Evolutionary conservation across 2,888 invertebrate species (phyloP).

Genomic region (Keiferia lycopersicella): DNA sequence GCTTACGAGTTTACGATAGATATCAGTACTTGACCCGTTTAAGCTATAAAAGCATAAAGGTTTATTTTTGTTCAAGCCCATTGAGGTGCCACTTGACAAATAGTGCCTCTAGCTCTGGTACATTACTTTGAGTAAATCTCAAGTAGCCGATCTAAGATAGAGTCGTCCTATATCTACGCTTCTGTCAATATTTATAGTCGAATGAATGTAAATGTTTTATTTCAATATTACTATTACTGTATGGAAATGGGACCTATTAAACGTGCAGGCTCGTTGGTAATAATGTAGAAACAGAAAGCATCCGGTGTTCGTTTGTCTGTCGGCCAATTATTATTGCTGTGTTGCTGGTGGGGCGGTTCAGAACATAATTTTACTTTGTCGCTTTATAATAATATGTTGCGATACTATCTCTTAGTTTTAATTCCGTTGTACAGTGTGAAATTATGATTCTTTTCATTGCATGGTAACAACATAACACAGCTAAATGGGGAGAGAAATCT

Average conservation of each 20-base stretch:
- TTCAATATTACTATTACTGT: slow-evolving; percentile 15
- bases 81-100: slow-evolving; percentile 43
- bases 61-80: slow-evolving; percentile 44
- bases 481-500: too few species aligned
- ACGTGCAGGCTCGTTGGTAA: slow-evolving; percentile 6
- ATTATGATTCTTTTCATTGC: not conserved
- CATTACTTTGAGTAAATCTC: slow-evolving; percentile 28
- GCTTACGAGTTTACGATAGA: slow-evolving; percentile 16
- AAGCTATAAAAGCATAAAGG: slow-evolving; percentile 32
- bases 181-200: slow-evolving; percentile 13
- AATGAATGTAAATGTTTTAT: slow-evolving; percentile 21
- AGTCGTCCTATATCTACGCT: not conserved
- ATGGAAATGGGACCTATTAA: slow-evolving; percentile 14
- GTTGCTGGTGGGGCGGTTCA: slow-evolving; percentile 14
- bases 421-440: not conserved
- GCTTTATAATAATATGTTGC: not conserved
- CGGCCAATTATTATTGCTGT: slow-evolving; percentile 31
- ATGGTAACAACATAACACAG: too few species aligned
- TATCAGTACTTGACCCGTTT: slow-evolving; percentile 48
- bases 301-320: slow-evolving; percentile 36
- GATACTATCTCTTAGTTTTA: not conserved
- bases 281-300: slow-evolving; percentile 35
- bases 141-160: slow-evolving; percentile 21
- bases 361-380: slow-evolving; percentile 5
- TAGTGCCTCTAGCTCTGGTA: slow-evolving; percentile 36